phyloP scores from a whole-genome alignment of 1,140 invertebrate genomes.

The Philotrypesis tridentata region DNA sequence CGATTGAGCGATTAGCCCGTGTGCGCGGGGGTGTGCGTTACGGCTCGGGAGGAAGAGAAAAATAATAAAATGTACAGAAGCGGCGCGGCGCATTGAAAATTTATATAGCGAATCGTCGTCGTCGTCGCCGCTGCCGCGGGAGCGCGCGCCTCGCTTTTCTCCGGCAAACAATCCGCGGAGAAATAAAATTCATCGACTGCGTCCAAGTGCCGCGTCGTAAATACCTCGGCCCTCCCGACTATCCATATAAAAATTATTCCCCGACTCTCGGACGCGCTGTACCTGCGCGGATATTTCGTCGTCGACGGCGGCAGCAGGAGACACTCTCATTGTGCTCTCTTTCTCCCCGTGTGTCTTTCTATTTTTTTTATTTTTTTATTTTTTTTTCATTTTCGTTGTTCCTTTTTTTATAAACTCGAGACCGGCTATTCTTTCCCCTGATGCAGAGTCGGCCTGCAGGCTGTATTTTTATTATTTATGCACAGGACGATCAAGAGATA shows the following conservation, averaged over 20 bases:
- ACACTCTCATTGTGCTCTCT: conserved; percentile 55
- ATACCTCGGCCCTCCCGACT: conserved; percentile 65
- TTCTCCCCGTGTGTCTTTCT: too few species aligned
- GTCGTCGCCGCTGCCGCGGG: conserved; percentile 55
- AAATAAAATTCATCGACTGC: conserved; percentile 73
- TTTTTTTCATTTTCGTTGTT: neutral
- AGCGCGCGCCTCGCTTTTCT: neutral
- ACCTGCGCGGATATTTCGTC: conserved; percentile 56
- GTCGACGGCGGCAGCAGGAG: neutral
- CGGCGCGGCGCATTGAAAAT: too few species aligned
- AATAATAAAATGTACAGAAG: neutral
- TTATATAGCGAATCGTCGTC: conserved; percentile 74
- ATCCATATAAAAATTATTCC: conserved; percentile 69
- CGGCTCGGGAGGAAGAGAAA: too few species aligned
- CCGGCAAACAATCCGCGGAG: conserved; percentile 60
- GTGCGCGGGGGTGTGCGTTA: too few species aligned
- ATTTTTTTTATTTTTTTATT: neutral
- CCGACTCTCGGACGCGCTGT: conserved; percentile 54
- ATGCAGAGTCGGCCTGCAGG: neutral
- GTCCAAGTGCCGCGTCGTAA: conserved; percentile 72
- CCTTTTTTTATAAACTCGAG: neutral
- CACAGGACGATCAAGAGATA: conserved; percentile 43
- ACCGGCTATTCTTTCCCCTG: neutral
- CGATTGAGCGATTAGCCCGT: neutral
- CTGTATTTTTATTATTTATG: conserved; percentile 40